Conservation (phyloP, 2,113 vertebrate species). For the Scortum barcoo region DNA sequence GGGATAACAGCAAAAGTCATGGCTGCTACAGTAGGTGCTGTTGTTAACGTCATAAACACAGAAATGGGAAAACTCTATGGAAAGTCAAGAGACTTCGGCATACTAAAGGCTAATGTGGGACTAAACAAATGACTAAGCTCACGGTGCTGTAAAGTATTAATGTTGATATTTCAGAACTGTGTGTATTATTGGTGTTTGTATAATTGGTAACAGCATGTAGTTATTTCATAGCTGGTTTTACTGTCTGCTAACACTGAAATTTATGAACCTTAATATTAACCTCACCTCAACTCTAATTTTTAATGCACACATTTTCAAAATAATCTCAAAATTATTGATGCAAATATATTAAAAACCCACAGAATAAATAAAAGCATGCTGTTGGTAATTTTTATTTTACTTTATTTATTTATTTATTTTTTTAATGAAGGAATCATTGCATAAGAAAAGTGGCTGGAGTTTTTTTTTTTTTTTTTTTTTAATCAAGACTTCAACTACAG, state of each 20-base stretch:
- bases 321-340: too few relatives aligned
- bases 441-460: neutral
- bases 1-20: conserved; percentile 4
- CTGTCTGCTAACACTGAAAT: neutral
- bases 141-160: neutral
- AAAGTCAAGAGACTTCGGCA: conserved; percentile 3
- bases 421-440: neutral
- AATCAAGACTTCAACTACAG: conserved; percentile 39
- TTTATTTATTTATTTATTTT: too few relatives aligned
- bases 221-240: neutral
- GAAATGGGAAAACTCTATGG: neutral
- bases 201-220: neutral
- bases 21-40: neutral
- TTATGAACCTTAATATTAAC: neutral
- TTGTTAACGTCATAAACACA: neutral
- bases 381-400: too few relatives aligned
- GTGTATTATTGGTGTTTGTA: neutral
- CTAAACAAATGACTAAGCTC: neutral
- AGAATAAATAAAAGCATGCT: neutral
- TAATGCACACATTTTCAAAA: too few relatives aligned
- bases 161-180: neutral
- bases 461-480: conserved; percentile 1
- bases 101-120: neutral
- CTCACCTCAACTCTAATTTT: neutral
- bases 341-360: neutral